phyloP scores from a whole-genome alignment of 2,113 vertebrate genomes.

The Ictalurus furcatus region DNA sequence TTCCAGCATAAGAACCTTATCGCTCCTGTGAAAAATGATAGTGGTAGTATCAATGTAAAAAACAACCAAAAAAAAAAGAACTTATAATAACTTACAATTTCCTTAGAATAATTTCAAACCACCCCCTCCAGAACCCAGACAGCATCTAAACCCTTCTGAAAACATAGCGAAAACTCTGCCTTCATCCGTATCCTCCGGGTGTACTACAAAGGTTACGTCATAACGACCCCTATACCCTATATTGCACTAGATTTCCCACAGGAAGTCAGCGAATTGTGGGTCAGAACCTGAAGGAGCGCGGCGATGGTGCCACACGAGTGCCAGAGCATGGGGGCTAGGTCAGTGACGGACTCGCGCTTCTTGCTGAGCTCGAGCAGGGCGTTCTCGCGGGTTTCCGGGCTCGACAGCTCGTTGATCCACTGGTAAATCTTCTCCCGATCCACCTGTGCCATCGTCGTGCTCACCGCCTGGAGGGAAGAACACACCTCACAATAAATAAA shows the following conservation, averaged over 20 bases:
- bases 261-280: not conserved
- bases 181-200: no score
- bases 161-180: no score
- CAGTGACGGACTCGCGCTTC: slow-evolving; percentile 94
- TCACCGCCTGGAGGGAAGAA: slow-evolving; percentile 79
- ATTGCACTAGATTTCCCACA: not conserved
- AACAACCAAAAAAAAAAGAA: no score
- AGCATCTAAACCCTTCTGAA: no score
- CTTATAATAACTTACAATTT: no score
- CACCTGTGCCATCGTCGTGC: slow-evolving; percentile 92
- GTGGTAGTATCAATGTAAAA: no score
- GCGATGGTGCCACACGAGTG: slow-evolving; percentile 97
- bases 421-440: slow-evolving; percentile 98
- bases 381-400: slow-evolving; percentile 94
- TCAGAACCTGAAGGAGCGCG: slow-evolving; percentile 89
- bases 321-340: slow-evolving; percentile 97
- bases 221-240: not conserved
- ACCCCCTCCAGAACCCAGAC: no score
- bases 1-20: no score
- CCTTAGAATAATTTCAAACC: no score
- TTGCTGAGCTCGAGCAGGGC: slow-evolving; percentile 96
- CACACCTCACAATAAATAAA: not conserved
- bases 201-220: not conserved
- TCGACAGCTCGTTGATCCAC: slow-evolving; percentile 98
- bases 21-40: no score